Evolutionary conservation across 1,140 invertebrate genomes (phyloP).

Genomic region (Drosophila equinoxialis): DNA sequence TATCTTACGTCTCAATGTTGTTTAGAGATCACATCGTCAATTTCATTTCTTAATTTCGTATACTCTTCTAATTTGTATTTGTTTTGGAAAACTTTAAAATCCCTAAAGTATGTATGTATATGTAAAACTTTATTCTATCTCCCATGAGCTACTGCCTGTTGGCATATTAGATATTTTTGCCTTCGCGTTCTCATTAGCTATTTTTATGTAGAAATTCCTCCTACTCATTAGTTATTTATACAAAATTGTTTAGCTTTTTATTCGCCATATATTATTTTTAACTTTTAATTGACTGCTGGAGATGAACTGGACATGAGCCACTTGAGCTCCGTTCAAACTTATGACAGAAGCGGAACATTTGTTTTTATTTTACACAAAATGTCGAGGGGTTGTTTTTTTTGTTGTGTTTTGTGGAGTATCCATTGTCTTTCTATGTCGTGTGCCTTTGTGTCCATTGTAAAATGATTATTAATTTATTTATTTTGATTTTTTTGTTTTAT

Average conservation of each 20-base stretch:
- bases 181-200: background rate
- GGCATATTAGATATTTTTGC: background rate
- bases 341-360: slow-evolving; percentile 54
- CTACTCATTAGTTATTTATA: slow-evolving; percentile 30
- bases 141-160: background rate
- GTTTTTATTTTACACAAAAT: slow-evolving; percentile 39
- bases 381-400: background rate
- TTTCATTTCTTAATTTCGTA: no score
- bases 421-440: slow-evolving; percentile 40
- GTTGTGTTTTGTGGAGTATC: slow-evolving; percentile 15
- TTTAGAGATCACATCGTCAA: no score
- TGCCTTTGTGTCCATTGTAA: slow-evolving; percentile 55
- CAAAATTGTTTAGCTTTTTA: slow-evolving; percentile 38
- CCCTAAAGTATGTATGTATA: no score
- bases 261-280: slow-evolving; percentile 26
- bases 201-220: background rate
- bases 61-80: no score
- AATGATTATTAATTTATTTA: slow-evolving; percentile 54
- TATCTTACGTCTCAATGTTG: no score
- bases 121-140: no score
- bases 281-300: slow-evolving; percentile 12
- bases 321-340: slow-evolving; percentile 45
- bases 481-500: slow-evolving; percentile 25
- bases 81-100: no score
- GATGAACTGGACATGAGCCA: slow-evolving; percentile 39